Evolutionary conservation across 1,140 invertebrate genomes (phyloP).

Genomic region (Drosophila pectinifera): DNA sequence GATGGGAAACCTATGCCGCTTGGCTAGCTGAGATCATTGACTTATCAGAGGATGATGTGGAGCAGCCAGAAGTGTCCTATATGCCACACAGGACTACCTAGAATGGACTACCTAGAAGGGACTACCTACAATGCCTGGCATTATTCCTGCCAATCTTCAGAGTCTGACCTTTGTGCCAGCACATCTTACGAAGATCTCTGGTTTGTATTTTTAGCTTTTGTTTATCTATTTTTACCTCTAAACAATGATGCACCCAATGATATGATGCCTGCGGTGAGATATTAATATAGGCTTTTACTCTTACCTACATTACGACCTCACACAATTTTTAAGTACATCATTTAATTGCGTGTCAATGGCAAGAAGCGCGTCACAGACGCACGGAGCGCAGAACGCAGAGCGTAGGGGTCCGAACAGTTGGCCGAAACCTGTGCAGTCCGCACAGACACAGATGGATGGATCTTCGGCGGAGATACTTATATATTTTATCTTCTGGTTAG

Average conservation of each 20-base stretch:
- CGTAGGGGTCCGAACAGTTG: slow-evolving; percentile 23
- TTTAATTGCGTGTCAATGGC: slow-evolving; percentile 82
- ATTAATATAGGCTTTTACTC: slow-evolving; percentile 6
- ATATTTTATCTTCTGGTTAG: slow-evolving; percentile 74
- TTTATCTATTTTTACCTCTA: background rate
- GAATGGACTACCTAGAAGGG: too few relatives aligned
- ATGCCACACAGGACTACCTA: too few relatives aligned
- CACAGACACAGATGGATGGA: slow-evolving; percentile 16
- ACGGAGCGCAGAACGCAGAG: slow-evolving; percentile 25
- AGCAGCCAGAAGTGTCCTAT: too few relatives aligned
- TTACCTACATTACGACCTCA: slow-evolving; percentile 51
- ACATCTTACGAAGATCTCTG: rapidly evolving
- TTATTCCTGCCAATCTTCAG: too few relatives aligned
- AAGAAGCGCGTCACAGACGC: slow-evolving; percentile 75
- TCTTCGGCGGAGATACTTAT: slow-evolving; percentile 36
- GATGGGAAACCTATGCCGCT: background rate
- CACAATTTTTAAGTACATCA: slow-evolving; percentile 67
- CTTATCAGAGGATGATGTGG: background rate
- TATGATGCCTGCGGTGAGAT: background rate
- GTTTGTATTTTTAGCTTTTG: background rate
- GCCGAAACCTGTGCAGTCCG: slow-evolving; percentile 37
- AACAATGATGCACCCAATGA: background rate
- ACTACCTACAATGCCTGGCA: background rate
- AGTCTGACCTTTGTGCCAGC: background rate
- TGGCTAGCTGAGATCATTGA: background rate